Evolutionary conservation across 1,140 invertebrate genomes (phyloP).

Genomic region (Procambarus clarkii): DNA sequence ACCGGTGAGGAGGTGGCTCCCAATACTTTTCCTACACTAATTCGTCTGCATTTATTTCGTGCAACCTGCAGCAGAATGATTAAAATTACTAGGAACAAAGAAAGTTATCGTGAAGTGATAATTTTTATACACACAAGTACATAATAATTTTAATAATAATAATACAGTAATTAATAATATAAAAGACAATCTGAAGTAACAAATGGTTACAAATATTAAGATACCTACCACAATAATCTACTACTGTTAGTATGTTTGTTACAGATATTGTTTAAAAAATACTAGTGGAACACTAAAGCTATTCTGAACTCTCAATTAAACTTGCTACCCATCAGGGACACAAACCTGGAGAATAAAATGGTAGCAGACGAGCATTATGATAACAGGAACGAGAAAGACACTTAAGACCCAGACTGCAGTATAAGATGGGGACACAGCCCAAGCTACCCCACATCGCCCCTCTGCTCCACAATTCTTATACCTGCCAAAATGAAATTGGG

Average conservation of each 20-base stretch:
- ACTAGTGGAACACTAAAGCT: not conserved
- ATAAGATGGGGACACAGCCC: constrained; percentile 57
- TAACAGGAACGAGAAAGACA: constrained; percentile 63
- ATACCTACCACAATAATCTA: too few relatives aligned
- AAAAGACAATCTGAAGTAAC: too few relatives aligned
- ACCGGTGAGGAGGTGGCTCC: constrained; percentile 27
- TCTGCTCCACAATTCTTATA: constrained; percentile 49
- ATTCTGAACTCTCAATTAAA: not conserved
- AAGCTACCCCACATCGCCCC: constrained; percentile 61
- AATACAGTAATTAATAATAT: too few relatives aligned
- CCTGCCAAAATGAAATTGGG: constrained; percentile 12
- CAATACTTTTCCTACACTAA: constrained; percentile 68
- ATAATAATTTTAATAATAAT: too few relatives aligned
- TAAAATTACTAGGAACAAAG: not conserved
- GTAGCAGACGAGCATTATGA: constrained; percentile 71
- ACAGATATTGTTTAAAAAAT: not conserved
- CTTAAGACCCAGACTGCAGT: constrained; percentile 52
- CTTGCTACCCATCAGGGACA: not conserved
- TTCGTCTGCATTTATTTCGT: constrained; percentile 69
- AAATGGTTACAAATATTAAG: too few relatives aligned
- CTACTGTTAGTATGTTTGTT: too few relatives aligned
- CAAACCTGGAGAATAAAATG: constrained; percentile 71
- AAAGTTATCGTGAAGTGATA: too few relatives aligned
- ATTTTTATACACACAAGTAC: too few relatives aligned
- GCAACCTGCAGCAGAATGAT: constrained; percentile 43